These are phyloP conservation scores for Aplochiton taeniatus DNA, from an alignment of 2,797 vertebrate genomes.

Conservation along the genomic window DNA sequence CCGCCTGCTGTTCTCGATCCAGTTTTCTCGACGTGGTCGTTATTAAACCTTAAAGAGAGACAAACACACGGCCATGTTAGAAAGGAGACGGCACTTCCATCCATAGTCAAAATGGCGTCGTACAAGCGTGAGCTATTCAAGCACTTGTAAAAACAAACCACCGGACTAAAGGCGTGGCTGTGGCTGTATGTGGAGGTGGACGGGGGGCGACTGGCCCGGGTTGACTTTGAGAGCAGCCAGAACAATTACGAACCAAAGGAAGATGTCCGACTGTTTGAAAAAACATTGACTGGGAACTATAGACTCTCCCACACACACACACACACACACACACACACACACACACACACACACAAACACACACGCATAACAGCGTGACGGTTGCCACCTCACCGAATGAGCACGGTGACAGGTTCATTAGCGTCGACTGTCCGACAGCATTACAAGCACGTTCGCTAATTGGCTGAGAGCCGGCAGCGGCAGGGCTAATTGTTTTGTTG, in stretches of 20 bases:
- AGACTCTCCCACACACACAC: not conserved
- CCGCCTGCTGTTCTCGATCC: constrained; percentile 91
- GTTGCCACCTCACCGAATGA: constrained; percentile 13
- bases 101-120: too few species aligned
- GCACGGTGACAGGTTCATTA: constrained; percentile 36
- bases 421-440: constrained; percentile 25
- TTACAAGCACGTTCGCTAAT: constrained; percentile 19
- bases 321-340: constrained; percentile 5
- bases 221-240: too few species aligned
- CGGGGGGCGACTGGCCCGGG: too few species aligned
- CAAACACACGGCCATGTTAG: constrained; percentile 18
- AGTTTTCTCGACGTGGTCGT: constrained; percentile 90
- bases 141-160: too few species aligned
- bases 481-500: constrained; percentile 21
- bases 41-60: constrained; percentile 82
- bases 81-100: constrained; percentile 2
- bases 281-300: too few species aligned
- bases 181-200: too few species aligned
- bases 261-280: not conserved
- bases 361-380: constrained; percentile 5
- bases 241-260: too few species aligned
- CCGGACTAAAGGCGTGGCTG: too few species aligned
- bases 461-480: constrained; percentile 3
- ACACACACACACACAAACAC: not conserved
- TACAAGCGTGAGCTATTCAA: too few species aligned